Base-by-base conservation (phyloP, 2,113 vertebrate species). In the Gadus chalcogrammus region DNA sequence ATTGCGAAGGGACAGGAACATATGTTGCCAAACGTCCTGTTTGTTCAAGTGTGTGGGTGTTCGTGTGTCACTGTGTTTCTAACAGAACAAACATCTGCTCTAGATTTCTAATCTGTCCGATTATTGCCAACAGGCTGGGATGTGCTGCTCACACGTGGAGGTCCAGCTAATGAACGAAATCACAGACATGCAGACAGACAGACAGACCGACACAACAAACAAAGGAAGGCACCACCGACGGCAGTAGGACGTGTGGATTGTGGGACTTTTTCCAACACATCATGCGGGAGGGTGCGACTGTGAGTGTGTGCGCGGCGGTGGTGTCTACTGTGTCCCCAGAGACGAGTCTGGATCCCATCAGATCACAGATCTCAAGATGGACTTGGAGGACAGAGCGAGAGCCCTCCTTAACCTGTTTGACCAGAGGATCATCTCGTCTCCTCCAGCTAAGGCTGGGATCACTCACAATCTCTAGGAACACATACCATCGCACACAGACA, bases 361-460 rank as follows among this genome's bases (percentile, higher is more conserved):
- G 70, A 75, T 72, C 18, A 77, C 70, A 75, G 71, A 71, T 35
- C 80, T 81, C 80, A 80, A 86, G 83, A 88, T 81, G 85, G 87
- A 84, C 85, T 82, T 85, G 71, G 53, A 70, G 70, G 56, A 24
- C 74, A 48, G 75, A 86, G 77, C 82, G 85, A 88, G 88, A 88
- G 80, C 85, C 80, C 73, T 83, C 84, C 78, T 88, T 87, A 88
- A 88, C 88, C 88, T 84, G 84, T 72, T 61, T 75, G 85, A 85
- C 84, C 81, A 85, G 79, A 75, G 66, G 85, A 68, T 79, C 82
- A 77, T 71, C 42, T 61, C 5, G 27, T 35, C 31, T 35, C 75
- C 78, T 75, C 81, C 78, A 75, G 72, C 71, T 60, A 76, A 63
- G 20, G 15, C 78, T 67, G 64, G 68, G 69, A 80, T 75, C 76